Percentiles rank a stretch among this genome's conserved stretches.
Conservation (phyloP, 2,888 invertebrate genomes). For the Pteria penguin region DNA sequence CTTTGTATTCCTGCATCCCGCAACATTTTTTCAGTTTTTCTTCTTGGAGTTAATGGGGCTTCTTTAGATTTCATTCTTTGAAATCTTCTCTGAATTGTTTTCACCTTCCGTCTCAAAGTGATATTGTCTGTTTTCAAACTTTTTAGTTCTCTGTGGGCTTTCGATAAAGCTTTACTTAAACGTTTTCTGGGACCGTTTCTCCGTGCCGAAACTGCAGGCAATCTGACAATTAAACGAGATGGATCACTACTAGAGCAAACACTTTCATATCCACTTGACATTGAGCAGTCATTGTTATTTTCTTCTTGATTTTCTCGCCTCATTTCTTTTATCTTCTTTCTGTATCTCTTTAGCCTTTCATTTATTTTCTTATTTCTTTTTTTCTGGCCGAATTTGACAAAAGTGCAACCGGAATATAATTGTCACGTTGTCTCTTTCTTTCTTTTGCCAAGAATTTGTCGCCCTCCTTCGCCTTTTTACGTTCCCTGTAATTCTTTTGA, state of each 20-base stretch:
- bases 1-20: neutral
- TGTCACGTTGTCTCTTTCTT: neutral
- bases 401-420: too few relatives aligned
- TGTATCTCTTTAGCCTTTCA: too few relatives aligned
- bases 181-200: conserved; percentile 29
- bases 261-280: too few relatives aligned
- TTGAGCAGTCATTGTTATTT: too few relatives aligned
- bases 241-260: too few relatives aligned
- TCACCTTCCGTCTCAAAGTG: conserved; percentile 8
- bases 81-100: conserved; percentile 23
- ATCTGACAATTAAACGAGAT: conserved; percentile 1
- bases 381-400: too few relatives aligned
- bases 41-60: neutral
- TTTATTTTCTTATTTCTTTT: too few relatives aligned
- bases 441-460: conserved; percentile 26
- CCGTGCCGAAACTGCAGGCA: conserved; percentile 17
- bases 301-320: too few relatives aligned
- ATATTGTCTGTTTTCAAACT: conserved; percentile 11
- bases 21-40: conserved; percentile 24
- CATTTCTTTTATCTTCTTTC: too few relatives aligned
- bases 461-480: conserved; percentile 14
- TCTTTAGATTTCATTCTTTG: conserved; percentile 7
- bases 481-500: conserved; percentile 19
- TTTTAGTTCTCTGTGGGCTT: conserved; percentile 4
- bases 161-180: conserved; percentile 14